A percentile compares a stretch with the other conserved stretches of the same genome.
Conservation (phyloP, 2,888 invertebrate genomes). For the Loripinus fragilis region DNA sequence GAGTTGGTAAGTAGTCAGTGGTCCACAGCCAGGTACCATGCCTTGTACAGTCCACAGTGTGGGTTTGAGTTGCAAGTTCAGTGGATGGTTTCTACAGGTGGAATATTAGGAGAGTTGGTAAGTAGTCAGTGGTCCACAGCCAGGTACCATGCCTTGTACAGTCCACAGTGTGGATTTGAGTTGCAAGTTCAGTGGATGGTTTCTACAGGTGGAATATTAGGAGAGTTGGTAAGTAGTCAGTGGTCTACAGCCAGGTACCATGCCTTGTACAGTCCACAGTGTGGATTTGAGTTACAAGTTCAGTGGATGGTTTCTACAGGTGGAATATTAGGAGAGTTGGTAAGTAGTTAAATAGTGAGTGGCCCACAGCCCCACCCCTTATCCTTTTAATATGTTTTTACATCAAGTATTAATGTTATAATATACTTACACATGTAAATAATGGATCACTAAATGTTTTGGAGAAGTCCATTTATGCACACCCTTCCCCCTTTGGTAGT, state of each 20-base stretch:
- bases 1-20: conserved; percentile 89
- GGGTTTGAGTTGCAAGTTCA: conserved; percentile 98
- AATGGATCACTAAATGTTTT: too few species aligned
- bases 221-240: conserved; percentile 88
- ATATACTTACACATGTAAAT: too few species aligned
- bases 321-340: conserved; percentile 93
- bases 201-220: conserved; percentile 96
- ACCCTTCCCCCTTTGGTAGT: too few species aligned
- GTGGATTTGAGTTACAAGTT: conserved; percentile 96
- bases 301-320: conserved; percentile 99
- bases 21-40: conserved; percentile 96
- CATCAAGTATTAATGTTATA: too few species aligned
- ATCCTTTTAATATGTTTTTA: too few species aligned
- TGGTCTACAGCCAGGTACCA: conserved; percentile 88
- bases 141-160: conserved; percentile 89
- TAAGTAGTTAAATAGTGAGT: conserved; percentile 85
- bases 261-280: conserved; percentile 90
- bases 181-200: conserved; percentile 98
- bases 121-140: conserved; percentile 97
- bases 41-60: conserved; percentile 89
- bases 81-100: conserved; percentile 98
- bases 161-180: conserved; percentile 96
- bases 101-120: conserved; percentile 92
- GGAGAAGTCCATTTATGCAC: too few species aligned
- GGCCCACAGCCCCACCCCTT: conserved; percentile 98